Evolutionary conservation across 2,888 invertebrate genomes (phyloP), one percentile per base, ranked within the genome.

Genomic region (Diploptera punctata): DNA sequence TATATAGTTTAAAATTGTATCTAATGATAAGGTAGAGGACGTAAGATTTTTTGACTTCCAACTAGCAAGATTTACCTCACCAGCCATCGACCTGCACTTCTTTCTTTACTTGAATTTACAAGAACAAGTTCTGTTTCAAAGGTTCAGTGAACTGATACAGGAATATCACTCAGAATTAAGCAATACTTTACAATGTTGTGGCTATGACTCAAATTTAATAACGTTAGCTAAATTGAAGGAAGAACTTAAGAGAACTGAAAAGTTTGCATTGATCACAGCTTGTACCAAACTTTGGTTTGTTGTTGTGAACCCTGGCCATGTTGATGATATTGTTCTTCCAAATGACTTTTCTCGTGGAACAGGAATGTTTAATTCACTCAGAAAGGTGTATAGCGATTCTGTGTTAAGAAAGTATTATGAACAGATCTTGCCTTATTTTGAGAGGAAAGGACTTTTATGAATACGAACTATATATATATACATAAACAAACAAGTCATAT

Each of bases 71-170:
- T 47, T 47, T n/a, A 10, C 47, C 3, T 47, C 18, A 13, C 47
- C 47, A n/a, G 47, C 47, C 7, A 10, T 47, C 3, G 47, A 47
- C 10, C n/a, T 47, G n/a, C 10, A 47, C 47, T 47, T 47, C 47
- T 47, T 47, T n/a, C n/a, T 47, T 47, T 47, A 47, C n/a, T 47
- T 47, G 18, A 47, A n/a, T n/a, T 47, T 47, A n/a, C 47, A n/a
- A 4, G 47, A 47, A 47, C 9, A 47, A 13, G 47, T 47, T 7
- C 47, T 47, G 16, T n/a, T 47, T 47, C 7, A 47, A 10, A 7
- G n/a, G 3, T n/a, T 47, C 9, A n/a, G n/a, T 10, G 18, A 10
- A n/a, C n/a, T 47, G n/a, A n/a, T 47, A n/a, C 3, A 47, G 3
- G 47, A 47, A n/a, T 47, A 47, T n/a, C n/a, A 47, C n/a, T 4